A percentile compares a stretch with the other conserved stretches of the same genome.
These are phyloP conservation scores for Saxicola maurus DNA, from an alignment of 2,797 vertebrate genomes.

Conservation along the genomic window DNA sequence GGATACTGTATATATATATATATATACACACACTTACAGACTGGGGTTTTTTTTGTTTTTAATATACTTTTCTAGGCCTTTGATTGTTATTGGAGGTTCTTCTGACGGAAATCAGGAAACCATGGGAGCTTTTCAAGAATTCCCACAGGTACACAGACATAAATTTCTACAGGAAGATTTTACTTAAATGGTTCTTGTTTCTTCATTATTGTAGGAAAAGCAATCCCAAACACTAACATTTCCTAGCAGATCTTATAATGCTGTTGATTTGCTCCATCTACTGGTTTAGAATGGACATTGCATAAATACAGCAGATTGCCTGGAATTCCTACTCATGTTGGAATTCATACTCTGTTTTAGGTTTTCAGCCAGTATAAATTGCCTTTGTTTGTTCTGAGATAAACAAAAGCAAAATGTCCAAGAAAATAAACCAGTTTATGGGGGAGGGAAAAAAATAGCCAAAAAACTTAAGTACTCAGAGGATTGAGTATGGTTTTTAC, in stretches of 20 bases:
- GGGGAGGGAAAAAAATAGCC: accelerated
- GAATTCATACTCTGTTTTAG: neutral
- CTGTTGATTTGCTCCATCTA: constrained; percentile 26
- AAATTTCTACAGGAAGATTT: neutral
- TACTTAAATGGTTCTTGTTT: neutral
- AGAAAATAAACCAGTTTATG: neutral
- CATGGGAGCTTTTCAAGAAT: constrained; percentile 96
- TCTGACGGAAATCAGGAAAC: constrained; percentile 91
- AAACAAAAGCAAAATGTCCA: neutral
- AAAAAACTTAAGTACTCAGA: accelerated
- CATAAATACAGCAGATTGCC: neutral
- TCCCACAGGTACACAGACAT: constrained; percentile 84
- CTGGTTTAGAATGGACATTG: neutral
- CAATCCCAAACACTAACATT: neutral
- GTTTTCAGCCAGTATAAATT: neutral
- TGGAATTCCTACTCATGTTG: neutral
- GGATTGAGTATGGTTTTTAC: neutral
- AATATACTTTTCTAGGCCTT: constrained; percentile 79
- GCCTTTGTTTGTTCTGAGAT: neutral
- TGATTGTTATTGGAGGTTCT: constrained; percentile 93
- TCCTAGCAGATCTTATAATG: neutral
- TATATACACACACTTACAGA: neutral
- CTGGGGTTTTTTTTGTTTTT: neutral
- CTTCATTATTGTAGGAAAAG: neutral
- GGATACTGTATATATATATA: neutral